phyloP scores from a whole-genome alignment of 1,140 invertebrate species.

The Formica exsecta region DNA sequence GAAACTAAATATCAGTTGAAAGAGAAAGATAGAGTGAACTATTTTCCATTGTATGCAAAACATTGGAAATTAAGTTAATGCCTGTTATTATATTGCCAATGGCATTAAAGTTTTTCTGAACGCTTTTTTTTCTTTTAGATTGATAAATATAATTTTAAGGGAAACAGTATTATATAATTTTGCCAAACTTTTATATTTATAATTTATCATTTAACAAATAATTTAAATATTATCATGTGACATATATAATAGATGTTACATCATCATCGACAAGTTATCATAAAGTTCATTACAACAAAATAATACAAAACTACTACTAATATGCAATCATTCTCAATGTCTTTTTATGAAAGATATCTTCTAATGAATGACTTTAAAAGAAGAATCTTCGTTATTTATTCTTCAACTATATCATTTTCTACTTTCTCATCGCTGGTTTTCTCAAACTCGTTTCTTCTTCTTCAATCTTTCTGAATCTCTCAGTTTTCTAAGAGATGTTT shows the following conservation, averaged over 20 bases:
- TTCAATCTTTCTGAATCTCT: neutral
- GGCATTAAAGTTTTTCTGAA: neutral
- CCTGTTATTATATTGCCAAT: neutral
- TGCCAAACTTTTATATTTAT: neutral
- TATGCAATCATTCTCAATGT: neutral
- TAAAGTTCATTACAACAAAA: neutral
- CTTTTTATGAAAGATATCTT: neutral
- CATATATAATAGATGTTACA: neutral
- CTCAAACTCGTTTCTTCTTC: neutral
- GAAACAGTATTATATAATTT: neutral
- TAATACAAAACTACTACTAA: neutral
- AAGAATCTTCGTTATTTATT: neutral
- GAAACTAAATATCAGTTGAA: neutral
- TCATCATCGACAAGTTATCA: neutral
- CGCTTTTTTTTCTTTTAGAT: neutral
- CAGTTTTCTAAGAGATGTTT: neutral
- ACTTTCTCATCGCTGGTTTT: neutral
- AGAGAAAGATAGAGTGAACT: neutral
- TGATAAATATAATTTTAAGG: neutral
- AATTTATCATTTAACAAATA: neutral
- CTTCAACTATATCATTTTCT: neutral
- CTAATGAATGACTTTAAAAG: neutral
- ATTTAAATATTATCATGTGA: neutral
- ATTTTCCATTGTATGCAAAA: neutral
- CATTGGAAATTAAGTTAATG: neutral